Evolutionary conservation across 2,888 invertebrate genomes (phyloP).

Genomic region (Autographa pulchrina): DNA sequence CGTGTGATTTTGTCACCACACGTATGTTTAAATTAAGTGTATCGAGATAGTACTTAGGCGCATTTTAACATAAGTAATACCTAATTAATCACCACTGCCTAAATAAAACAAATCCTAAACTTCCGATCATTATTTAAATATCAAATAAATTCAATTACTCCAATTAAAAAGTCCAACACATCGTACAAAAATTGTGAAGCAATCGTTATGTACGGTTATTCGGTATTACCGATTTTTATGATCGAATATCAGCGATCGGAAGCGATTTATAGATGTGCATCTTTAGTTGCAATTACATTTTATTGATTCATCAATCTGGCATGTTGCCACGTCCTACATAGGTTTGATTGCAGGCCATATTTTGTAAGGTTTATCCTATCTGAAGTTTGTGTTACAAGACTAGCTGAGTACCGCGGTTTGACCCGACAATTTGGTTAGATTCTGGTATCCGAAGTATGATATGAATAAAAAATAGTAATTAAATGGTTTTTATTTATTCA

Average conservation of each 20-base stretch:
- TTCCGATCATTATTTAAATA: background rate
- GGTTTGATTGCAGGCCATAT: constrained; percentile 43
- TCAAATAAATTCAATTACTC: background rate
- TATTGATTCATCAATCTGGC: constrained; percentile 71
- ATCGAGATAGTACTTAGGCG: too few relatives aligned
- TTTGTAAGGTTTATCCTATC: constrained; percentile 21
- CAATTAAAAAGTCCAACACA: background rate
- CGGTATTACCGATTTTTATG: constrained; percentile 32
- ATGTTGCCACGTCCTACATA: constrained; percentile 42
- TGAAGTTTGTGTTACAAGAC: background rate
- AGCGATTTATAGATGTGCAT: constrained; percentile 58
- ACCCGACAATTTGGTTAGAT: background rate
- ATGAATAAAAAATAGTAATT: too few relatives aligned
- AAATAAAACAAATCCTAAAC: background rate
- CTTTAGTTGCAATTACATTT: constrained; percentile 73
- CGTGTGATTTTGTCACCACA: too few relatives aligned
- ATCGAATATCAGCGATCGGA: constrained; percentile 53
- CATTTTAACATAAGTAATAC: too few relatives aligned
- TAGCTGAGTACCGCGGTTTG: background rate
- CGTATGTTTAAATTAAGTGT: too few relatives aligned
- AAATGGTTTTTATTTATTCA: too few relatives aligned
- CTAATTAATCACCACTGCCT: too few relatives aligned
- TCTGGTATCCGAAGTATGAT: too few relatives aligned
- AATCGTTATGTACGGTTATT: constrained; percentile 42
- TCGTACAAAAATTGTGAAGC: constrained; percentile 39